These are phyloP conservation scores for Rhimphoctona megacephalus DNA, from an alignment of 2,888 invertebrate genomes.

Conservation along the genomic window DNA sequence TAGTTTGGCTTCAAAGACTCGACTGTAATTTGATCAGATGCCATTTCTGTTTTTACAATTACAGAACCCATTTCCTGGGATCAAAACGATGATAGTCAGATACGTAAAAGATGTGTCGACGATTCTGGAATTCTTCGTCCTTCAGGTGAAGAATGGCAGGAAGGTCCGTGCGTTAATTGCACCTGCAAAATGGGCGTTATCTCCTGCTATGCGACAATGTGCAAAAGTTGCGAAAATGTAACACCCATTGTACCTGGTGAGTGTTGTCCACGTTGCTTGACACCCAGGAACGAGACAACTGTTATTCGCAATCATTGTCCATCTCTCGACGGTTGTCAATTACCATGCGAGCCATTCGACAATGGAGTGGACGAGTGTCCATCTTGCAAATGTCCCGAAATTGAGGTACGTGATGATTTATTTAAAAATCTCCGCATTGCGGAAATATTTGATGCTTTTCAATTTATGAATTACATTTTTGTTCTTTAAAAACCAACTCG, in stretches of 20 bases:
- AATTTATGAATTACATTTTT: not conserved
- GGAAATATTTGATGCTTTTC: not conserved
- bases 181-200: slow-evolving; percentile 75
- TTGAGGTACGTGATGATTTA: slow-evolving; percentile 61
- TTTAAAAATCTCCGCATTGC: no score
- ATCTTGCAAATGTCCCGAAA: slow-evolving; percentile 75
- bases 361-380: slow-evolving; percentile 75
- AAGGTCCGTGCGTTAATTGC: slow-evolving; percentile 78
- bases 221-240: slow-evolving; percentile 79
- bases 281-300: slow-evolving; percentile 66
- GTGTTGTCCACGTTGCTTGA: slow-evolving; percentile 79
- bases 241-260: slow-evolving; percentile 76
- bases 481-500: no score
- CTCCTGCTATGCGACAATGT: slow-evolving; percentile 80
- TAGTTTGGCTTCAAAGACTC: not conserved
- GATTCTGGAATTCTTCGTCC: slow-evolving; percentile 71
- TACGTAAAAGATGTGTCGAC: slow-evolving; percentile 73
- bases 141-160: slow-evolving; percentile 74
- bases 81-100: slow-evolving; percentile 68
- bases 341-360: slow-evolving; percentile 75
- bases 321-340: slow-evolving; percentile 73
- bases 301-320: slow-evolving; percentile 55
- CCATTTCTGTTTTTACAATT: slow-evolving; percentile 17
- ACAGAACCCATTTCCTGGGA: slow-evolving; percentile 63
- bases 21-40: no score